Evolutionary conservation across 1,140 invertebrate genomes (phyloP).

Genomic region (Drosophila ogumai): DNA sequence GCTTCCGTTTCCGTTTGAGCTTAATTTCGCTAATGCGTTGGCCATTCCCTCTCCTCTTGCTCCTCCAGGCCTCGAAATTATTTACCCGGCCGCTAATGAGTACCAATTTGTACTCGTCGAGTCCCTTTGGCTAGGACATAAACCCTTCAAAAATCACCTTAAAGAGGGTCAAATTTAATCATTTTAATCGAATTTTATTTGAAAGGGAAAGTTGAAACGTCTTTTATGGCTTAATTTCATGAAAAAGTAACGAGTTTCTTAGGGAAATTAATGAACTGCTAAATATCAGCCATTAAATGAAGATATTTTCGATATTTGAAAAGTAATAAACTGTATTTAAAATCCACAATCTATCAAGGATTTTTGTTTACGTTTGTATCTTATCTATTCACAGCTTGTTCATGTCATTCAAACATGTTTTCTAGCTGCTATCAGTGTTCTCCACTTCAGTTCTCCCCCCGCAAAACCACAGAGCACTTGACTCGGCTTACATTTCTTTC

Average conservation of each 20-base stretch:
- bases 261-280: not conserved
- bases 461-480: slow-evolving; percentile 19
- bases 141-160: slow-evolving; percentile 15
- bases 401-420: not conserved
- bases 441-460: slow-evolving; percentile 2
- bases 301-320: not conserved
- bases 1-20: slow-evolving; percentile 62
- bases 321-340: not conserved
- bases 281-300: not conserved
- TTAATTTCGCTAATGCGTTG: slow-evolving; percentile 75
- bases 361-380: not conserved
- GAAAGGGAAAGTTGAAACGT: not conserved
- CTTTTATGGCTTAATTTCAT: not conserved
- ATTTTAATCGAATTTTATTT: slow-evolving; percentile 2
- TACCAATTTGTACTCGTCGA: slow-evolving; percentile 45
- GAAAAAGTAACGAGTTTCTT: not conserved
- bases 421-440: slow-evolving; percentile 2
- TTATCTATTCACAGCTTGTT: not conserved
- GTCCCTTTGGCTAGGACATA: not conserved
- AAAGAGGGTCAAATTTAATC: slow-evolving; percentile 2
- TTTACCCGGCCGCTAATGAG: slow-evolving; percentile 64
- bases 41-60: not conserved
- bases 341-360: not conserved
- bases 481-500: slow-evolving; percentile 12
- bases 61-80: slow-evolving; percentile 12